Evolutionary conservation across 2,797 vertebrate species (phyloP).

Genomic region (Anguilla pacifica): DNA sequence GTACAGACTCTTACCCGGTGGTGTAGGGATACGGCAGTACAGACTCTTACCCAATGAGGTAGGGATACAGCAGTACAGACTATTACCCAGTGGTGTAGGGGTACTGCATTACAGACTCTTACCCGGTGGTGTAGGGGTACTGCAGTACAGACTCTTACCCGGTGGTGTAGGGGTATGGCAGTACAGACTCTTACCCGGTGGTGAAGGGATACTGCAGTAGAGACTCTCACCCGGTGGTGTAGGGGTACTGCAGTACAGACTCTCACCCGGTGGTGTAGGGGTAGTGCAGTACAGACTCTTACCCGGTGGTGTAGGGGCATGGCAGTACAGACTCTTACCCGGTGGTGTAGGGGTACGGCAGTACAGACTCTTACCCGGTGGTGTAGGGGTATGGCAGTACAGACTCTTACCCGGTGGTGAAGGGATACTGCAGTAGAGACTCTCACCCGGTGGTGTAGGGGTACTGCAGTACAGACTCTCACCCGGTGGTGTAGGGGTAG

Average conservation of each 20-base stretch:
- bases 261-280: not conserved
- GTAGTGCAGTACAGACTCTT: not conserved
- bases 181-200: not conserved
- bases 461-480: constrained; percentile 79
- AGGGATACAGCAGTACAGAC: too few species aligned
- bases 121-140: too few species aligned
- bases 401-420: constrained; percentile 78
- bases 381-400: not conserved
- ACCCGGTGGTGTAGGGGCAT: not conserved
- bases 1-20: too few species aligned
- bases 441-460: not conserved
- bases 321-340: not conserved
- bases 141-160: too few species aligned
- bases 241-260: not conserved
- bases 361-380: not conserved
- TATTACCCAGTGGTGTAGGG: too few species aligned
- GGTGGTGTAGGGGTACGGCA: not conserved
- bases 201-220: not conserved
- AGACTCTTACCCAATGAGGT: too few species aligned
- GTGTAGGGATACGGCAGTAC: too few species aligned
- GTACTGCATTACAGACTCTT: too few species aligned
- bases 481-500: constrained; percentile 65
- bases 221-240: not conserved
- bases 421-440: constrained; percentile 85
- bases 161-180: not conserved